A percentile compares a stretch with the other conserved stretches of the same genome.
Conservation (phyloP, 2,888 invertebrate genomes). For the Parthenolecanium corni region DNA sequence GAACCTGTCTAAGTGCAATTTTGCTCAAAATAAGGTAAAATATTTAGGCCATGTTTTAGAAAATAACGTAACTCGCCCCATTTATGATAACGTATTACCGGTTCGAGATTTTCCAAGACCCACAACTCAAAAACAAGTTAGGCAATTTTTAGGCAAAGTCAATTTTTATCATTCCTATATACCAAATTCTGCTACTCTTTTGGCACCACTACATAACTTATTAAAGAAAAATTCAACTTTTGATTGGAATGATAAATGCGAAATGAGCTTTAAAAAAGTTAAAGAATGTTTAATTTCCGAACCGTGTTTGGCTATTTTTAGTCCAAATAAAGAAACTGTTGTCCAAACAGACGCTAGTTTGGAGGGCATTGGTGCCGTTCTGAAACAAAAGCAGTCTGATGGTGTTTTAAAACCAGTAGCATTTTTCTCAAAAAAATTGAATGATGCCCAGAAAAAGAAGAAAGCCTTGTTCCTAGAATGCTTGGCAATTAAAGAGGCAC, state of each 20-base stretch:
- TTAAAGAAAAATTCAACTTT: constrained; percentile 30
- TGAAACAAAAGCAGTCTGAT: constrained; percentile 32
- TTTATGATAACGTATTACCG: too few relatives aligned
- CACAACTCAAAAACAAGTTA: constrained; percentile 13
- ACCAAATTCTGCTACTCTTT: constrained; percentile 3
- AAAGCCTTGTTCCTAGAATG: constrained; percentile 29
- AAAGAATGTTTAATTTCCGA: constrained; percentile 27
- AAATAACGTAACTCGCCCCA: constrained; percentile 20
- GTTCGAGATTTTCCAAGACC: constrained; percentile 17
- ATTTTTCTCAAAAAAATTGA: constrained; percentile 32
- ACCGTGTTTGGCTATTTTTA: too few relatives aligned
- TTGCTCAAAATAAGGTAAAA: constrained; percentile 11
- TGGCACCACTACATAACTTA: constrained; percentile 22
- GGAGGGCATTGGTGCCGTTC: too few relatives aligned
- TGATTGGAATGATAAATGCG: constrained; percentile 30
- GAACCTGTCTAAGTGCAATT: constrained; percentile 3
- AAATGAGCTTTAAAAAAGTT: constrained; percentile 27
- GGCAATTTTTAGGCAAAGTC: constrained; percentile 28
- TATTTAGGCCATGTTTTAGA: constrained; percentile 22
- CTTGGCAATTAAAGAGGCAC: constrained; percentile 28
- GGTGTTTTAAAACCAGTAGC: constrained; percentile 31
- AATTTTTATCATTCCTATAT: too few relatives aligned
- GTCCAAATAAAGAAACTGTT: constrained; percentile 30
- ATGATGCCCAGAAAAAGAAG: constrained; percentile 29
- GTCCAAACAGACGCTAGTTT: constrained; percentile 33